These are phyloP conservation scores for Australoheros scitulus DNA, from an alignment of 2,113 vertebrate species.

Conservation along the genomic window DNA sequence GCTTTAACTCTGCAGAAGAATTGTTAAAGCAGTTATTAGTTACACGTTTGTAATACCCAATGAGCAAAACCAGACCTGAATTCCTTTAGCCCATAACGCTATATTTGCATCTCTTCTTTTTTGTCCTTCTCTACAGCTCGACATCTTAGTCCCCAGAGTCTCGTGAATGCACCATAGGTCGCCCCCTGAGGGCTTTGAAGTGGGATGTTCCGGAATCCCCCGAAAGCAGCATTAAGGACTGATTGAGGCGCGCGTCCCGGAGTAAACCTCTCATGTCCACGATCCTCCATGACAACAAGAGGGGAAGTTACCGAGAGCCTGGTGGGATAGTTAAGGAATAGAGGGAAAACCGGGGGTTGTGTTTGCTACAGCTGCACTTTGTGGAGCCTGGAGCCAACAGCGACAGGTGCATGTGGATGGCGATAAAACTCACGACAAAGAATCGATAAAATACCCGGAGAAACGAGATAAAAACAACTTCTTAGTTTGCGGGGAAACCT, in stretches of 20 bases:
- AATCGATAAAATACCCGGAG: background rate
- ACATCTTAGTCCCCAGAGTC: background rate
- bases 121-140: background rate
- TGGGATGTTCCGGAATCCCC: slow-evolving; percentile 15
- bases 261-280: slow-evolving; percentile 29
- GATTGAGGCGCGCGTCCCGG: slow-evolving; percentile 63
- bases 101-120: background rate
- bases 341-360: background rate
- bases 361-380: background rate
- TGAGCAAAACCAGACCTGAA: background rate
- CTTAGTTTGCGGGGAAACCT: background rate
- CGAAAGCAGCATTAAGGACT: slow-evolving; percentile 60
- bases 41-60: background rate
- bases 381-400: background rate
- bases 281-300: slow-evolving; percentile 13
- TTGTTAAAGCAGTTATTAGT: background rate
- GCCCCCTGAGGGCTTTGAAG: background rate
- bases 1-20: background rate
- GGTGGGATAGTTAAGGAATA: background rate
- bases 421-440: slow-evolving; percentile 20
- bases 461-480: background rate
- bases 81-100: background rate
- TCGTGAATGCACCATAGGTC: background rate
- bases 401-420: slow-evolving; percentile 69
- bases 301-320: background rate